Evolutionary conservation across 2,888 invertebrate genomes (phyloP), one percentile per base, ranked within the genome.

Genomic region (Pecten maximus): DNA sequence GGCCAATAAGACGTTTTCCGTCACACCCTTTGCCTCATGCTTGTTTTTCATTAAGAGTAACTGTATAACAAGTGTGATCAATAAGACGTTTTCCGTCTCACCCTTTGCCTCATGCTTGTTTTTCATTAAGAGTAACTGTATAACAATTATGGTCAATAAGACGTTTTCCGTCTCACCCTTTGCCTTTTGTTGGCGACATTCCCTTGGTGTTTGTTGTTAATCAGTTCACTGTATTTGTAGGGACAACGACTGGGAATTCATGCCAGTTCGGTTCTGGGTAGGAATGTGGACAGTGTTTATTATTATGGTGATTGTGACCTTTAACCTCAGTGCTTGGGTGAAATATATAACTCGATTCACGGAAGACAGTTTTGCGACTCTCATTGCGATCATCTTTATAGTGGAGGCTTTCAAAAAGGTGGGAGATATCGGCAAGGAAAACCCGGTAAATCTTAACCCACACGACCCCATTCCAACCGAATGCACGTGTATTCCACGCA

Each of bases 271-370:
- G 93, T 98, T 99, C 96, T 99, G 99, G 98, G 98, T 99, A 93
- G 99, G 99, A 40, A 98, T 99, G 23, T 99, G 99, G 99, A 98
- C 98, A 48, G 97, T 98, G 0, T 94, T 98, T 28, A 98, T 99
- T 95, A 97, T 99, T 91, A 93, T 99, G 86, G 97, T 98, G 89
- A 97, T 99, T 94, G 99, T 99, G 74, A 99, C 99, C 0, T 97
- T 99, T 60, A 99, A 99, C 97, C 98, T 99, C 12, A 99, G 99
- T 96, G 99, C 99, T 88, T 97, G 99, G 91, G 99, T 99, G 48
- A 99, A 99, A 96, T 99, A 99, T 96, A 99, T 99, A 94, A 99
- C 99, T 23, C 98, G 99, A 94, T 99, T 99, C 96, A 99, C 99
- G 0, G 99, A 99, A 97, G 99, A 99, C 97, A 99, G 99, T 97